Conservation (phyloP, 2,113 vertebrate species). For the Mellivora capensis region DNA sequence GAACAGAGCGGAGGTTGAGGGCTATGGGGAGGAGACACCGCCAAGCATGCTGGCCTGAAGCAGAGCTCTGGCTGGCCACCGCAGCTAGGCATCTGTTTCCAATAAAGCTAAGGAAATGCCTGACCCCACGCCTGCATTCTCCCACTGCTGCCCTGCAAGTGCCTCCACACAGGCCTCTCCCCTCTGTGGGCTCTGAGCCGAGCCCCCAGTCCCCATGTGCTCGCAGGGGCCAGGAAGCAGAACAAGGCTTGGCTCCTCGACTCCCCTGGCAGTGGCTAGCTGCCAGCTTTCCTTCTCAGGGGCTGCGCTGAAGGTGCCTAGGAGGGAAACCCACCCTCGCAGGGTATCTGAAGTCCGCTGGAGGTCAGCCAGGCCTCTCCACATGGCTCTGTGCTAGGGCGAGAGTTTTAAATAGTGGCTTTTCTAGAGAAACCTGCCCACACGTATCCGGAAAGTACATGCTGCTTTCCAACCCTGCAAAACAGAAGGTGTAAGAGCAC, state of each 20-base stretch:
- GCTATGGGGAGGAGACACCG: background rate
- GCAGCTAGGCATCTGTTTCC: slow-evolving; percentile 54
- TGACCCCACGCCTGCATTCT: slow-evolving; percentile 9
- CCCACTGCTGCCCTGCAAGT: background rate
- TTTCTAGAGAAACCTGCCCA: background rate
- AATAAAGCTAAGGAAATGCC: slow-evolving; percentile 60
- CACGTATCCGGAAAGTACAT: background rate
- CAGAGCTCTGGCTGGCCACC: background rate
- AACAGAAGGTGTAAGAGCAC: background rate
- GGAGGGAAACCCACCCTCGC: background rate
- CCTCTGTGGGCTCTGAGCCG: background rate
- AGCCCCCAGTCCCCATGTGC: background rate
- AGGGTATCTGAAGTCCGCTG: background rate
- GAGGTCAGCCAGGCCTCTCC: background rate
- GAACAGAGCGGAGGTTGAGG: background rate
- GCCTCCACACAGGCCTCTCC: background rate
- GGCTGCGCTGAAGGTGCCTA: background rate
- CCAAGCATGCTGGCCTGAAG: background rate
- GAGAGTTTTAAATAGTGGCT: background rate
- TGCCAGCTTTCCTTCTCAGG: background rate
- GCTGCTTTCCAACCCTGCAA: background rate
- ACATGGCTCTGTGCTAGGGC: background rate
- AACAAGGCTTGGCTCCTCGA: background rate
- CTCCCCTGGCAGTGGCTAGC: background rate
- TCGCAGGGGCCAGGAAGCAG: slow-evolving; percentile 14